phyloP scores from a whole-genome alignment of 2,113 vertebrate species.

The Perca schrenkii region DNA sequence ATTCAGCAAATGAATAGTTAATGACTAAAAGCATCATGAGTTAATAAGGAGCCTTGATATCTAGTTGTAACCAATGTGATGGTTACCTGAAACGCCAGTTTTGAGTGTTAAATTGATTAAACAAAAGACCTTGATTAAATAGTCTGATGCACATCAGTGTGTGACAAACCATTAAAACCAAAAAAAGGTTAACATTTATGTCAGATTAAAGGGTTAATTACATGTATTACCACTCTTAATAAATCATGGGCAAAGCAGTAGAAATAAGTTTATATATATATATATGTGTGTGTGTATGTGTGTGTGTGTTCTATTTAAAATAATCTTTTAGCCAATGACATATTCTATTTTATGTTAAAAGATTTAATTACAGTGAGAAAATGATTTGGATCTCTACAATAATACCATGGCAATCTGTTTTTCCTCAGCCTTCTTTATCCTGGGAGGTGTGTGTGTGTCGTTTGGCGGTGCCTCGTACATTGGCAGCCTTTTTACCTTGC shows the following conservation, averaged over 20 bases:
- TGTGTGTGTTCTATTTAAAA: neutral
- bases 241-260: neutral
- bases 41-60: conserved; percentile 6
- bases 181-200: neutral
- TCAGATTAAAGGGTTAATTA: conserved; percentile 10
- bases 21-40: conserved; percentile 13
- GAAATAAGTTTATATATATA: neutral
- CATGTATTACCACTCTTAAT: neutral
- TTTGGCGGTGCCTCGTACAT: conserved; percentile 88
- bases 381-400: conserved; percentile 15
- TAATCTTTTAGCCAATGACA: neutral
- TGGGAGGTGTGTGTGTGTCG: conserved; percentile 89
- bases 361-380: conserved; percentile 26
- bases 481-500: conserved; percentile 84
- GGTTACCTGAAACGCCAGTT: neutral
- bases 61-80: neutral
- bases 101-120: conserved; percentile 3
- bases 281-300: too few relatives aligned
- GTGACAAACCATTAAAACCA: conserved; percentile 28
- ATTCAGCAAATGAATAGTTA: conserved; percentile 39
- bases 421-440: conserved; percentile 89
- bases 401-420: conserved; percentile 36
- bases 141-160: neutral
- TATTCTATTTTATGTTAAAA: conserved; percentile 15
- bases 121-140: conserved; percentile 21